Evolutionary conservation across 2,113 vertebrate genomes (phyloP).

Genomic region (Mirounga angustirostris): DNA sequence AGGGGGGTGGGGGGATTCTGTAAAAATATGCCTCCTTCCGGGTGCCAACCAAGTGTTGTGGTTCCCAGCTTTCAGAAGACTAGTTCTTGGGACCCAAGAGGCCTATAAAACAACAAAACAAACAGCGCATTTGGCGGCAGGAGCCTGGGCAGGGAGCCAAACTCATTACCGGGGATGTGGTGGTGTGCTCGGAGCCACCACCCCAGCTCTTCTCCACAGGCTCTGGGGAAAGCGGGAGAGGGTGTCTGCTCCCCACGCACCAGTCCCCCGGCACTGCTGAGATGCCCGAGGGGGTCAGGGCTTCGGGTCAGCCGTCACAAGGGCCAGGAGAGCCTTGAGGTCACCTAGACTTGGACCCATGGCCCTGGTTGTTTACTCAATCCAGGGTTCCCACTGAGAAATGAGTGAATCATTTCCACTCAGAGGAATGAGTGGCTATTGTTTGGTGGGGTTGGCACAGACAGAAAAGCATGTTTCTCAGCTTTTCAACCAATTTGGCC

Average conservation of each 20-base stretch:
- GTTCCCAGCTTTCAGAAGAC: slow-evolving; percentile 76
- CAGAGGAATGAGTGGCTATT: slow-evolving; percentile 70
- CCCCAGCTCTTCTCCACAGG: background rate
- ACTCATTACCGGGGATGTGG: slow-evolving; percentile 88
- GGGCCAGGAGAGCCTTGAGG: background rate
- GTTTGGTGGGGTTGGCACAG: slow-evolving; percentile 50
- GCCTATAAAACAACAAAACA: slow-evolving; percentile 86
- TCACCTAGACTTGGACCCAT: background rate
- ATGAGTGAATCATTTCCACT: slow-evolving; percentile 77
- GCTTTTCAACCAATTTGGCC: slow-evolving; percentile 42
- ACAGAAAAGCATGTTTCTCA: slow-evolving; percentile 65
- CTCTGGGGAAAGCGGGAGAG: slow-evolving; percentile 14
- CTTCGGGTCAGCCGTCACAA: accelerated
- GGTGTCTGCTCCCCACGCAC: background rate
- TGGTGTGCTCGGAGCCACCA: slow-evolving; percentile 28
- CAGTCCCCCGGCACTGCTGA: background rate
- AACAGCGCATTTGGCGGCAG: slow-evolving; percentile 84
- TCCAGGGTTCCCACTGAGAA: slow-evolving; percentile 60
- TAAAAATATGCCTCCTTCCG: slow-evolving; percentile 76
- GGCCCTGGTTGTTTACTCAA: slow-evolving; percentile 48
- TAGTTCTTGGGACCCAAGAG: slow-evolving; percentile 77
- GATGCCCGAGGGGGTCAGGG: no score
- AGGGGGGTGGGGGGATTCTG: background rate
- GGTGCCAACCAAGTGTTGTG: slow-evolving; percentile 55
- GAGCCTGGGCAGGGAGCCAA: slow-evolving; percentile 90